Percentiles rank a stretch among this genome's conserved stretches.
Conservation (phyloP, 2,888 invertebrate genomes). For the Meandrusa payeni region DNA sequence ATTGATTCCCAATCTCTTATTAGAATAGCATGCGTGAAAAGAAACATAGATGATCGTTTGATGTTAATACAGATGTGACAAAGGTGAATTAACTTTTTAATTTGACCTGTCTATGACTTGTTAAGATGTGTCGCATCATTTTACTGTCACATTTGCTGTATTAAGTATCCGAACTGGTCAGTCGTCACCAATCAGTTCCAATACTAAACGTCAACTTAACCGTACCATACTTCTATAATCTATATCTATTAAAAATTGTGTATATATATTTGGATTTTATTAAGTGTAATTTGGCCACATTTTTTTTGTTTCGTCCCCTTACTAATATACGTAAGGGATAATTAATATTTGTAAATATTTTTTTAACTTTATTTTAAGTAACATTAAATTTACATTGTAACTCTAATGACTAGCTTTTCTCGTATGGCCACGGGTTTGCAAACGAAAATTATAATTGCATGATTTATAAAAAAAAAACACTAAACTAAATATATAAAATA, state of each 20-base stretch:
- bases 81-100: conserved; percentile 25
- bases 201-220: conserved; percentile 41
- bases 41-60: background rate
- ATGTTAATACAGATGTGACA: conserved; percentile 3
- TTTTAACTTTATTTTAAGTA: conserved; percentile 52
- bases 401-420: conserved; percentile 78
- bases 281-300: conserved; percentile 80
- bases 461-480: conserved; percentile 34
- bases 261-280: conserved; percentile 78
- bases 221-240: conserved; percentile 47
- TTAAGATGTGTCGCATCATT: background rate
- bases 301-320: conserved; percentile 65
- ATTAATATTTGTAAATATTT: conserved; percentile 71
- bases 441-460: conserved; percentile 39
- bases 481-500: conserved; percentile 11
- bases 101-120: too few species aligned
- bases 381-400: conserved; percentile 74
- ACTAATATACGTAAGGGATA: conserved; percentile 65
- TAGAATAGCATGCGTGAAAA: conserved; percentile 10
- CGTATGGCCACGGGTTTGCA: conserved; percentile 70
- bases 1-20: background rate
- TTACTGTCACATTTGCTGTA: conserved; percentile 23
- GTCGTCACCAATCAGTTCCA: conserved; percentile 20
- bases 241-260: conserved; percentile 70
- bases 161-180: conserved; percentile 20